Evolutionary conservation across 2,888 invertebrate species (phyloP).

Genomic region (Graphium colonna): DNA sequence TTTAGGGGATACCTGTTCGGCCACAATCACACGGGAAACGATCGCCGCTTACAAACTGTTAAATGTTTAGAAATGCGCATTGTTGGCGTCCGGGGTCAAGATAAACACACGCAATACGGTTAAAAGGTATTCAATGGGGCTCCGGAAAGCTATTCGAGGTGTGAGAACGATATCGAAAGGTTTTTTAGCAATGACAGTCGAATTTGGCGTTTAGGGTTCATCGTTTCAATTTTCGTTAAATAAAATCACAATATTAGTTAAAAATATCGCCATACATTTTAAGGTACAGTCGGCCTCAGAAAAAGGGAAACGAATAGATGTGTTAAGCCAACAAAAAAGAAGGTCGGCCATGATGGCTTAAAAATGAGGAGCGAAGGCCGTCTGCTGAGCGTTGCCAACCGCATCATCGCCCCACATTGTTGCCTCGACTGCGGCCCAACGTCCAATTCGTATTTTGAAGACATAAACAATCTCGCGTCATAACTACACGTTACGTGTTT

Average conservation of each 20-base stretch:
- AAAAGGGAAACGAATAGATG: constrained; percentile 28
- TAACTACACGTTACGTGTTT: background rate
- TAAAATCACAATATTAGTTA: no score
- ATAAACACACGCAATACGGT: constrained; percentile 15
- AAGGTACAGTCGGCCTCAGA: constrained; percentile 12
- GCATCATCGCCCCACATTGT: constrained; percentile 7
- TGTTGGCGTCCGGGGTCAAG: constrained; percentile 20
- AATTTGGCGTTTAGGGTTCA: constrained; percentile 26
- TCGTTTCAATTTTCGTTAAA: no score
- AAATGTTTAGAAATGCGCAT: constrained; percentile 22
- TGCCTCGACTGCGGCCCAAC: background rate
- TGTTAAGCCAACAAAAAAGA: constrained; percentile 34
- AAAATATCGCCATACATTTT: background rate
- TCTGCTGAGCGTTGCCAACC: constrained; percentile 26
- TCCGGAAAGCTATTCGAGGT: background rate
- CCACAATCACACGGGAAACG: constrained; percentile 69
- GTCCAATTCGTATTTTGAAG: background rate
- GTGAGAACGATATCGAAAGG: background rate
- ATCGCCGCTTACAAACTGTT: constrained; percentile 28
- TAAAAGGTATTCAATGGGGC: constrained; percentile 1
- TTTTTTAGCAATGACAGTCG: no score
- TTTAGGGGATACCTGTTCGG: constrained; percentile 54
- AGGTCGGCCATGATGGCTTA: constrained; percentile 34
- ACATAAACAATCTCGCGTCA: background rate
- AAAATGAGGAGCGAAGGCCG: constrained; percentile 39